Evolutionary conservation across 2,888 invertebrate species (phyloP).

Genomic region (Tiphia femorata): DNA sequence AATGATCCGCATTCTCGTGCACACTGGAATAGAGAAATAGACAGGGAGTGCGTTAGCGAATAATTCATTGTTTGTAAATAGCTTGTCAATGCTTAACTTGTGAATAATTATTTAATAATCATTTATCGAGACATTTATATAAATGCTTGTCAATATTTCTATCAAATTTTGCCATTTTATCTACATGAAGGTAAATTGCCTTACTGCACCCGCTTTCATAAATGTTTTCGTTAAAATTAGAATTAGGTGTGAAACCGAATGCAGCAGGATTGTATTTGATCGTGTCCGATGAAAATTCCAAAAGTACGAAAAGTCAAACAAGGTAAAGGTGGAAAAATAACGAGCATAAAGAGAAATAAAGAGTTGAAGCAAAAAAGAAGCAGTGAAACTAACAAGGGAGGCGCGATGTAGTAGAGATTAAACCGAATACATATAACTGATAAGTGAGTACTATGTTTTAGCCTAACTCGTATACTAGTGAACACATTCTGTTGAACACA

Average conservation of each 20-base stretch:
- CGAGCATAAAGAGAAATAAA: neutral
- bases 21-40: conserved; percentile 58
- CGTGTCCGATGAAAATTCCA: neutral
- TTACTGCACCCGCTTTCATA: too few species aligned
- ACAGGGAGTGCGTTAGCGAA: conserved; percentile 7
- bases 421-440: too few species aligned
- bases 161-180: too few species aligned
- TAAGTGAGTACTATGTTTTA: neutral
- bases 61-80: neutral
- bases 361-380: neutral
- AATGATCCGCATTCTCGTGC: conserved; percentile 65
- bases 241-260: neutral
- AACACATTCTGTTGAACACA: too few species aligned
- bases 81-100: too few species aligned
- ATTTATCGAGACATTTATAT: too few species aligned
- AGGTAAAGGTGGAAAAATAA: neutral
- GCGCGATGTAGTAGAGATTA: neutral
- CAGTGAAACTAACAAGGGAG: neutral
- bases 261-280: too few species aligned
- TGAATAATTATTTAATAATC: too few species aligned
- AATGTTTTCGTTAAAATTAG: neutral
- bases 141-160: too few species aligned
- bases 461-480: neutral
- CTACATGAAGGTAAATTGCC: too few species aligned
- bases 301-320: neutral